Evolutionary conservation across 2,797 vertebrate genomes (phyloP), one percentile per base, ranked within the genome.

Genomic region (Eupleurogrammus muticus): DNA sequence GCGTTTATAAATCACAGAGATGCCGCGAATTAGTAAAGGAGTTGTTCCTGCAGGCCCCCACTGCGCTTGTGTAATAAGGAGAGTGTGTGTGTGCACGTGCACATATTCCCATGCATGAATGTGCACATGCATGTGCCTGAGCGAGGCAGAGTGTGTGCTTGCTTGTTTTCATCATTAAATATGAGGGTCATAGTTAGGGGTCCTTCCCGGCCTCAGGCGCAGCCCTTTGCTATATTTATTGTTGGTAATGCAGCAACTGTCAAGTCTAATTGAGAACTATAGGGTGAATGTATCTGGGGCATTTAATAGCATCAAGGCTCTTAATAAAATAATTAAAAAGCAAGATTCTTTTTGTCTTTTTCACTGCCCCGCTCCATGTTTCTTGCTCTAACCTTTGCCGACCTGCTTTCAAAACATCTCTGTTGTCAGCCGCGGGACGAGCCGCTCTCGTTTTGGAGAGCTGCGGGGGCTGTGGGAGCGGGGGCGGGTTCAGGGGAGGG

Each of bases 91-190:
- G 65, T 54, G 54, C 34, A 32, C 13, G 57, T 8, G 44, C 14
- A 19, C 36, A n/a, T 65, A 51, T 42, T 40, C 46, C 17, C 77
- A 53, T 67, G 60, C 19, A 46, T 74, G 71, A 21, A 35, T 69
- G 72, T 66, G 63, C 70, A 56, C 55, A 34, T 62, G 75, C 51
- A 60, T 72, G 65, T 84, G 80, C 69, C 49, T 49, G 86, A 87
- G 87, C 64, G 72, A 80, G 89, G 84, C 86, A 77, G 82, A 81
- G 88, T 56, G 80, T 77, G 83, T 24, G 81, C 67, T 21, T 57
- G 75, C 89, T 91, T 92, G 89, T 93, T 92, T 93, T 93, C 92
- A 91, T 95, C 93, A 93, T 94, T 93, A 94, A 92, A 90, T 89
- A 84, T 79, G 76, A 89, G 90, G 93, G 91, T 94, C 93, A 92